Conservation (phyloP, 2,888 invertebrate genomes). For the Drosophila barbarae region DNA sequence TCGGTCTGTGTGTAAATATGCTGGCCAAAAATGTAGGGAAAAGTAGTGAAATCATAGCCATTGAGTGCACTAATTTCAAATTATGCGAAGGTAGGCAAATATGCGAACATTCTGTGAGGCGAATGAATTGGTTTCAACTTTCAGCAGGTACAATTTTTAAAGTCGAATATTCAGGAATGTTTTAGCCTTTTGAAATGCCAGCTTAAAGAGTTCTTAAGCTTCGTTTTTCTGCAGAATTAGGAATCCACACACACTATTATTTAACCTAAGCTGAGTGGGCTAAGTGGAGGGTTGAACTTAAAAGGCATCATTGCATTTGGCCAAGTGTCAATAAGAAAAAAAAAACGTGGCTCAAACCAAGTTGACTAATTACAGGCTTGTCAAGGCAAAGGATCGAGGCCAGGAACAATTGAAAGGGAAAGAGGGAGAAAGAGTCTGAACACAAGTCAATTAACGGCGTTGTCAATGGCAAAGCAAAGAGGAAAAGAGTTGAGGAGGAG, state of each 20-base stretch:
- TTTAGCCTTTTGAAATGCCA: neutral
- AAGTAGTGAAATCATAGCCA: conserved; percentile 58
- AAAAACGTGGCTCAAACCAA: conserved; percentile 47
- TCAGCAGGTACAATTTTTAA: conserved; percentile 8
- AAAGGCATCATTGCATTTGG: conserved; percentile 35
- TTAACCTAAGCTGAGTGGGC: conserved; percentile 34
- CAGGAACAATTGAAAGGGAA: conserved; percentile 5
- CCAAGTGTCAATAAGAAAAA: conserved; percentile 63
- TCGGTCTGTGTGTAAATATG: conserved; percentile 39
- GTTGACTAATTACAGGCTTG: conserved; percentile 62
- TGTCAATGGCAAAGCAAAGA: conserved; percentile 52
- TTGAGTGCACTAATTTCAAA: conserved; percentile 72
- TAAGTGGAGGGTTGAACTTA: conserved; percentile 14
- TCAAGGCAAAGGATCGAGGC: conserved; percentile 16
- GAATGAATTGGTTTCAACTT: conserved; percentile 32
- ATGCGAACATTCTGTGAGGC: conserved; percentile 15
- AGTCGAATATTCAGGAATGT: neutral
- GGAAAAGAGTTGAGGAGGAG: conserved; percentile 8
- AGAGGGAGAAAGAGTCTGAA: conserved; percentile 30
- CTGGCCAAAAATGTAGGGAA: conserved; percentile 48
- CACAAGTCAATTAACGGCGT: conserved; percentile 60
- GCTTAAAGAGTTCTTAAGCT: neutral
- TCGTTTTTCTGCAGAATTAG: neutral
- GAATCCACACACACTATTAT: conserved; percentile 12
- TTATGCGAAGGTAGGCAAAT: conserved; percentile 48